These are phyloP conservation scores for Glaucopsyche alexis DNA, from an alignment of 2,888 invertebrate genomes.

Conservation along the genomic window DNA sequence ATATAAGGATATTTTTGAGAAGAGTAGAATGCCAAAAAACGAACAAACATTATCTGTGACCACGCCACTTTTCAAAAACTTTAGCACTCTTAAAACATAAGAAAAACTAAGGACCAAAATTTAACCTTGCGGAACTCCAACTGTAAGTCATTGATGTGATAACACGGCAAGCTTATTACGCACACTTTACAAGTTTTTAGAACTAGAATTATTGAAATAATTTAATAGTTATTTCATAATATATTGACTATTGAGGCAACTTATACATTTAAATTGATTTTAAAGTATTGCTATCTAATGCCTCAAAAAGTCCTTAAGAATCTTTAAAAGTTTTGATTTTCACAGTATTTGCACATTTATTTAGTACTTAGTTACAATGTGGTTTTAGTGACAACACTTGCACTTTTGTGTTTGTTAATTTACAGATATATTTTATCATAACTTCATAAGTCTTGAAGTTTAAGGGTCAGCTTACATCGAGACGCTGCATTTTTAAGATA, in stretches of 20 bases:
- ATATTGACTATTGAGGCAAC: not conserved
- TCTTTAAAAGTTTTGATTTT: not conserved
- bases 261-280: not conserved
- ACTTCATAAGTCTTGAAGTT: not conserved
- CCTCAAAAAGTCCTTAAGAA: not conserved
- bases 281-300: not conserved
- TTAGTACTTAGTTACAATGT: not conserved
- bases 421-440: not conserved
- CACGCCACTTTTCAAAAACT: not conserved
- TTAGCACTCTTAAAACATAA: not conserved
- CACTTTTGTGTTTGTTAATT: not conserved
- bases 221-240: not conserved
- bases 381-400: conserved; percentile 4
- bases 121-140: not conserved
- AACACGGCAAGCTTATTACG: not conserved
- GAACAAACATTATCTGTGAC: not conserved
- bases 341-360: conserved; percentile 7
- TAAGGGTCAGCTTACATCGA: not conserved
- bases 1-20: too few relatives aligned
- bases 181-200: not conserved
- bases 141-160: conserved; percentile 1
- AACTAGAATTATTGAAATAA: not conserved
- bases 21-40: not conserved
- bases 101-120: not conserved
- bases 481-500: too few relatives aligned